Evolutionary conservation across 2,797 vertebrate genomes (phyloP), one percentile per base, ranked within the genome.

Genomic region (Diceros bicornis): DNA sequence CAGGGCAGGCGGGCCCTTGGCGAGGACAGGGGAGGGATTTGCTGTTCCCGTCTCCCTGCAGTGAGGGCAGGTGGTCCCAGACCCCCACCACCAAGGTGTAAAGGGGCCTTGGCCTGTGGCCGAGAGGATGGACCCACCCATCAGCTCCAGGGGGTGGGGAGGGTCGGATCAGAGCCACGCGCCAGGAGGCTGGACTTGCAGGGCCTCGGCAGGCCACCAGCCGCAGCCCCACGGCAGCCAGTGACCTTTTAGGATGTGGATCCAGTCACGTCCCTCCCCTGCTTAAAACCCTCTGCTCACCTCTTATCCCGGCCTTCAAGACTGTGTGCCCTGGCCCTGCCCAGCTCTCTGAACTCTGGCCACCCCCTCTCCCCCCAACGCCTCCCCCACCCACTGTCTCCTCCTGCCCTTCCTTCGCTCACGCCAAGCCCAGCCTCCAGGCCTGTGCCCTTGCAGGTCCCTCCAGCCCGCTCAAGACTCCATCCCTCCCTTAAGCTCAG

Each of bases 291-390:
- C 69, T 47, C 61, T 27, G 52, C 69, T 66, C 17, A 32, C 57
- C 61, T 55, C 4, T 20, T 16, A 7, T 3, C 69, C 21, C 0
- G 0, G 37, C 61, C 77, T 4, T 14, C 1, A 21, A 6, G 17
- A 27, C 72, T 2, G 2, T 0, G 8, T 1, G 17, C 47, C 82
- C 6, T 0, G 21, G 8, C 0, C 0, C 11, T 27, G 66, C n/a
- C 32, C 69, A n/a, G 27, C 34, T 10, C 74, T 25, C 57, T 9
- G 37, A 23, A 41, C 4, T 4, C 41, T 5, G 41, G 41, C 41
- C 41, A 41, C 41, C 41, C 41, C 41, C 41, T 37, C 41, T 4
- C 41, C 41, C 41, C 41, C 41, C 41, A 41, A 41, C 41, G 41
- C 41, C 41, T 41, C 41, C 41, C 41, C 41, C 41, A 41, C 4